Evolutionary conservation across 2,888 invertebrate species (phyloP).

Genomic region (Mycalesis mineus): DNA sequence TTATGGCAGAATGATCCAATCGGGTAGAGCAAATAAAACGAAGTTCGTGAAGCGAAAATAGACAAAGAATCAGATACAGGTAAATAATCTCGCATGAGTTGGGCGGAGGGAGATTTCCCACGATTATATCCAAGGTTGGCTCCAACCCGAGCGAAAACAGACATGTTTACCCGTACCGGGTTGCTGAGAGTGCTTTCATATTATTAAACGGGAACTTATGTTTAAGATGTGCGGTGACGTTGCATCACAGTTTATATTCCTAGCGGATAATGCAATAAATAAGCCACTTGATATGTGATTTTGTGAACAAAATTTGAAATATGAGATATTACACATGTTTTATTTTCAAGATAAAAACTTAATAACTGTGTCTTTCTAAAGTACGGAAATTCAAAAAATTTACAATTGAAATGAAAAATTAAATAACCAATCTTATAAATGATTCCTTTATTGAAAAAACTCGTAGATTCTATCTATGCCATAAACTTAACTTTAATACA

Average conservation of each 20-base stretch:
- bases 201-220: conserved; percentile 25
- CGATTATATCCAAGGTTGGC: conserved; percentile 51
- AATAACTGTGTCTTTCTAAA: too few species aligned
- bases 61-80: conserved; percentile 74
- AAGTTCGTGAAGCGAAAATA: conserved; percentile 70
- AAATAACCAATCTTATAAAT: too few species aligned
- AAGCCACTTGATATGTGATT: too few species aligned
- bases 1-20: conserved; percentile 69
- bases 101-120: conserved; percentile 54
- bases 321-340: too few species aligned
- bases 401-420: too few species aligned
- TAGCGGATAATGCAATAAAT: too few species aligned
- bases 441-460: too few species aligned
- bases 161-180: conserved; percentile 40
- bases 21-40: conserved; percentile 66
- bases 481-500: too few species aligned
- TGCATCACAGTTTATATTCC: neutral
- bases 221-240: conserved; percentile 10
- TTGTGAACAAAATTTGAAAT: too few species aligned
- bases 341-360: too few species aligned
- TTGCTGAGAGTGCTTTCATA: conserved; percentile 26
- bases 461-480: too few species aligned
- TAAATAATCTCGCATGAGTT: conserved; percentile 65
- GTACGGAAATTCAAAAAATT: too few species aligned
- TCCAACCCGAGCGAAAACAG: conserved; percentile 42